Conservation (phyloP, 2,113 vertebrate genomes). For the Addax nasomaculatus region DNA sequence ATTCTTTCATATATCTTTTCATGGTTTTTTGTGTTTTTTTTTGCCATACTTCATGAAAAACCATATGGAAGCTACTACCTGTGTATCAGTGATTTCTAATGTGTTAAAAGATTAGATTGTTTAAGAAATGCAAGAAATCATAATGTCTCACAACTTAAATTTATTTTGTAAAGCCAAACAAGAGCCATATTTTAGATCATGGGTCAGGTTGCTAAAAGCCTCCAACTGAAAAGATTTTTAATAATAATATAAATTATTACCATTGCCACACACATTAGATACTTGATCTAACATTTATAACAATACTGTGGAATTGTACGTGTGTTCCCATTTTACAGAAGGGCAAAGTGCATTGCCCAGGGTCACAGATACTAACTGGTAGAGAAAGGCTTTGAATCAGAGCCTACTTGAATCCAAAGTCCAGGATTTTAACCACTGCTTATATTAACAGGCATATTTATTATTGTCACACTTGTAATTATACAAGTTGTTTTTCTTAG, state of each 20-base stretch:
- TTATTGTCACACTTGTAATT: neutral
- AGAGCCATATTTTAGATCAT: neutral
- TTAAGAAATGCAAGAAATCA: constrained; percentile 7
- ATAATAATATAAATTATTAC: constrained; percentile 23
- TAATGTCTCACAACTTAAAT: neutral
- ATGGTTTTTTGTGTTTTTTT: neutral
- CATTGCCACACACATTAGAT: neutral
- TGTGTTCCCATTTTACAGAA: neutral
- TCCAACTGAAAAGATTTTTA: constrained; percentile 25
- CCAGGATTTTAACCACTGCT: neutral
- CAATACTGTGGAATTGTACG: neutral
- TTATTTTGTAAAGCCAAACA: constrained; percentile 20
- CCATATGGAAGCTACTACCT: neutral
- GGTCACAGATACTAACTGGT: neutral
- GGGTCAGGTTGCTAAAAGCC: neutral
- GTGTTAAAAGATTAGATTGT: constrained; percentile 20
- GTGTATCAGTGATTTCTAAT: neutral
- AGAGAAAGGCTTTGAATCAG: neutral
- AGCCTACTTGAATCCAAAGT: neutral
- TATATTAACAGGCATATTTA: neutral
- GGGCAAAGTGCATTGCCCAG: neutral
- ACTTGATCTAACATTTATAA: neutral
- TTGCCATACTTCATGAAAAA: neutral
- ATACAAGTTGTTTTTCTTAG: neutral
- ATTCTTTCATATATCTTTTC: neutral